Evolutionary conservation across 2,888 invertebrate species (phyloP).

Genomic region (Boloria euphrosyne): DNA sequence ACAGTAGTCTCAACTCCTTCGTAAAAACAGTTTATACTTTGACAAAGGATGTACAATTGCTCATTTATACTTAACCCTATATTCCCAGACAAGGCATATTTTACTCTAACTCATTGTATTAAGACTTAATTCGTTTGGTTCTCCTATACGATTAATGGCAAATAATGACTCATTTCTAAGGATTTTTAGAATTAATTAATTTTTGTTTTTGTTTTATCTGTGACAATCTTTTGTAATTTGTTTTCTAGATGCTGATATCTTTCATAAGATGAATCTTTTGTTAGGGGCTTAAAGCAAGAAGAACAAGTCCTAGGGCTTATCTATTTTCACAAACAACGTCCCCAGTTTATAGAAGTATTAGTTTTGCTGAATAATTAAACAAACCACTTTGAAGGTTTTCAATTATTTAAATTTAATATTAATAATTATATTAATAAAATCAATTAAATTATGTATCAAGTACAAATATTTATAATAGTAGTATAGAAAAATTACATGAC

Average conservation of each 20-base stretch:
- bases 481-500: too few species aligned
- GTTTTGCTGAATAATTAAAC: too few species aligned
- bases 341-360: too few species aligned
- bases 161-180: background rate
- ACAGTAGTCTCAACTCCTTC: slow-evolving; percentile 12
- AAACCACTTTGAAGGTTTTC: too few species aligned
- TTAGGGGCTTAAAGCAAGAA: too few species aligned
- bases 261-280: background rate
- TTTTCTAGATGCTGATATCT: background rate
- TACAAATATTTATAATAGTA: too few species aligned
- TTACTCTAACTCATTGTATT: background rate
- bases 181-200: slow-evolving; percentile 16
- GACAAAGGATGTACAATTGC: slow-evolving; percentile 13
- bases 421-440: too few species aligned
- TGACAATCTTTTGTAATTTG: slow-evolving; percentile 1
- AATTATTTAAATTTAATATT: too few species aligned
- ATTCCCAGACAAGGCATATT: background rate
- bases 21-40: slow-evolving; percentile 19
- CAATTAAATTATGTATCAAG: too few species aligned
- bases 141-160: background rate
- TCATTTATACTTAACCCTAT: slow-evolving; percentile 17
- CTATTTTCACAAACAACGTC: too few species aligned
- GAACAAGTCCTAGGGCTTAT: too few species aligned
- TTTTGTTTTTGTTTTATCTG: slow-evolving; percentile 12
- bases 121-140: background rate